Base-by-base conservation (phyloP, 2,797 vertebrate genomes). In the Brachymystax lenok region DNA sequence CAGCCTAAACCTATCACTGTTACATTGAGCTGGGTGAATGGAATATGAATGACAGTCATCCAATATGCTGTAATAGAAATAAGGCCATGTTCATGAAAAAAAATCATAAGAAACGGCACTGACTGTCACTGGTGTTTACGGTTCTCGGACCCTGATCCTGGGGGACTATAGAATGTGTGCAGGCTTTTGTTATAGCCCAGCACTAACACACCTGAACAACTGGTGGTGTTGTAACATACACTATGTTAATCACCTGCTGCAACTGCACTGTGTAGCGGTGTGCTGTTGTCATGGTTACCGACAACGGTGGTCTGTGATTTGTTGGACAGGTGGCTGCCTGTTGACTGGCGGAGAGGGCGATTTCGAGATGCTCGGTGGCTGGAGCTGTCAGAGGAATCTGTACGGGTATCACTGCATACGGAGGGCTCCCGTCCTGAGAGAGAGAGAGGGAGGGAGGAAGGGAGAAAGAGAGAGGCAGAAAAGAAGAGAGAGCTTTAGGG, bases 291-390 rank as follows among this genome's bases (percentile, higher is more conserved):
- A 93, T 96, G 92, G 77, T 97, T 98, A 87, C 94, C 97, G 93
- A 99, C 97, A 90, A 99, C 97, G 0, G 98, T 99, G 85, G 97
- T 97, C 94, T 99, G 97, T 21, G 98, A 99, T 84, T 99, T 98
- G 73, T 96, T 97, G 88, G 97, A 99, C 92, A 99, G 98, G 92
- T 96, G 97, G 92, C 97, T 98, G 91, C 96, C 96, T 77, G 97
- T 95, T 83, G 98, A 99, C 88, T 98, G 97, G 76, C 98, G 96
- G 85, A 98, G 96, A 0, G 93, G 91, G 76, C 96, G 94, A 88
- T 93, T 95, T 87, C 92, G 96, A 74, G 92, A 93, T 76, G 95
- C 93, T 76, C 95, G 96, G 80, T 96, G 95, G 81, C 95, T 96
- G 86, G 93, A 98, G 92, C 98, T 99, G 88, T 99, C 98, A 3